These are phyloP conservation scores for Macrobrachium nipponense DNA, from an alignment of 1,140 invertebrate species.

Conservation along the genomic window DNA sequence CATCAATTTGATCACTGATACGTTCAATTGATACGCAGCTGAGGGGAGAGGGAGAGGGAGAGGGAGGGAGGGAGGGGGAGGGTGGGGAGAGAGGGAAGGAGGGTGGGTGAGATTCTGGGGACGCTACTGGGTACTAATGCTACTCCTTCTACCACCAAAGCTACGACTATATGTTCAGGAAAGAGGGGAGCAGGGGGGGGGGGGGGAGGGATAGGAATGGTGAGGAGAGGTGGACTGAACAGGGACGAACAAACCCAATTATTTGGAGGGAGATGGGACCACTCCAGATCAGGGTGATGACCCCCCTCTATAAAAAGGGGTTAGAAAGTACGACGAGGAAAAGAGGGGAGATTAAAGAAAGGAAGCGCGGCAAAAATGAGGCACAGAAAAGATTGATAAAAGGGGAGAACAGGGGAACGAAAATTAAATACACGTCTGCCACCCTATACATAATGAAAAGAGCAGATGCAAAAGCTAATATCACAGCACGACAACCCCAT, in stretches of 20 bases:
- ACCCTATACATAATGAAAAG: too few species aligned
- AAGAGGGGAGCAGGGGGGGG: background rate
- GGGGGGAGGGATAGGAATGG: background rate
- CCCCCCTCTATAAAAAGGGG: background rate
- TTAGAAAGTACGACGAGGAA: too few species aligned
- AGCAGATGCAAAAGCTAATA: too few species aligned
- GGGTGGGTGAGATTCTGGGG: background rate
- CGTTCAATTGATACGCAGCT: conserved; percentile 60
- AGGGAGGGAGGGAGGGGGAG: background rate
- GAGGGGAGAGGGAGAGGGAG: conserved; percentile 21
- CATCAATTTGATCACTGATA: conserved; percentile 62
- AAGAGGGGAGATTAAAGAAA: background rate
- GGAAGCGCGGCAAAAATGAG: too few species aligned
- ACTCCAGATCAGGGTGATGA: too few species aligned
- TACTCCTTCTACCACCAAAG: too few species aligned
- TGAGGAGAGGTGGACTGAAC: conserved; percentile 3
- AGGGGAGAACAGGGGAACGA: too few species aligned
- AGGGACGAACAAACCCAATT: conserved; percentile 1
- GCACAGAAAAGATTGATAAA: background rate
- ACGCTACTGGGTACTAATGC: background rate
- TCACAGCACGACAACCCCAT: too few species aligned
- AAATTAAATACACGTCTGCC: too few species aligned
- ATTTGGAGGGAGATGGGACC: too few species aligned
- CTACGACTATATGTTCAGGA: background rate
- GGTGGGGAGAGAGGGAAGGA: background rate